Conservation (phyloP, 1,140 invertebrate species). For the Bemisia tabaci region DNA sequence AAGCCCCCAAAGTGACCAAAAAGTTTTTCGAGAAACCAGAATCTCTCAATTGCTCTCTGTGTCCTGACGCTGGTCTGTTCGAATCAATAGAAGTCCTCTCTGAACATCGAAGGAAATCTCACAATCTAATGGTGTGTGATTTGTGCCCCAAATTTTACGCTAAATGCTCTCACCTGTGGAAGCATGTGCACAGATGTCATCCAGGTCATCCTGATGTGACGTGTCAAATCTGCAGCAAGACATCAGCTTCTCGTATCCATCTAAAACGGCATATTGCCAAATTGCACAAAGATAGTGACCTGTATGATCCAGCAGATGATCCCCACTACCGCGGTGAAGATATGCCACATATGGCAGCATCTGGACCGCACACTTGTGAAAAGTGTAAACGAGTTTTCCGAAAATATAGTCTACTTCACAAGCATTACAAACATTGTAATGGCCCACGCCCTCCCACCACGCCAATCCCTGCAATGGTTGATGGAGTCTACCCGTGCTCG, state of each 20-base stretch:
- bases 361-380: constrained; percentile 18
- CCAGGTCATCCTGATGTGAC: constrained; percentile 44
- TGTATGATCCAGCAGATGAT: constrained; percentile 33
- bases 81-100: constrained; percentile 36
- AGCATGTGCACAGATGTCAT: constrained; percentile 45
- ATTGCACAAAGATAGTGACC: constrained; percentile 30
- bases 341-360: constrained; percentile 1
- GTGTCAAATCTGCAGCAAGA: constrained; percentile 42
- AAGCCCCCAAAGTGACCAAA: constrained; percentile 11
- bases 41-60: constrained; percentile 34
- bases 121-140: constrained; percentile 44
- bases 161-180: constrained; percentile 45
- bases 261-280: constrained; percentile 42
- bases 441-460: constrained; percentile 16
- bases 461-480: constrained; percentile 11
- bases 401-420: constrained; percentile 19
- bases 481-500: constrained; percentile 17
- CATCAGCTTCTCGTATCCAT: constrained; percentile 43
- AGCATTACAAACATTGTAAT: constrained; percentile 23
- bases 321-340: not conserved
- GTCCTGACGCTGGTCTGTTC: constrained; percentile 31
- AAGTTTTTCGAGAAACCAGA: constrained; percentile 12
- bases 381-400: constrained; percentile 23
- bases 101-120: constrained; percentile 37
- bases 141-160: constrained; percentile 47